Percentiles rank a stretch among this genome's conserved stretches.
Conservation (phyloP, 2,113 vertebrate species). For the Brevimyrus niger region DNA sequence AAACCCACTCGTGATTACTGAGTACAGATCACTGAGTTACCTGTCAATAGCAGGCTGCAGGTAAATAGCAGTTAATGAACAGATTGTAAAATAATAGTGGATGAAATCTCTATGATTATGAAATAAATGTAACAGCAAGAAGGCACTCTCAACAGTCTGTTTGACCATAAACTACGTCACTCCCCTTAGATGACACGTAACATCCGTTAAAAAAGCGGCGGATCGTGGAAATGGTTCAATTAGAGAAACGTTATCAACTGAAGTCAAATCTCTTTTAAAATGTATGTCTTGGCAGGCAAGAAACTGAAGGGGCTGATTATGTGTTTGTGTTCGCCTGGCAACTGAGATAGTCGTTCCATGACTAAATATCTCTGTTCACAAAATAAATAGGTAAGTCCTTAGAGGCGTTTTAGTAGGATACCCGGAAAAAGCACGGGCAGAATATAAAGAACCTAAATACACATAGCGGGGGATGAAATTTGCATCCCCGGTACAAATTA, state of each 20-base stretch:
- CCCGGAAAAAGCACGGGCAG: background rate
- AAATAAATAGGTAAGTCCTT: background rate
- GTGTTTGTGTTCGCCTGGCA: background rate
- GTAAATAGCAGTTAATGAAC: background rate
- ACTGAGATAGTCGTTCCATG: background rate
- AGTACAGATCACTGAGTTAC: background rate
- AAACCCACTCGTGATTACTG: background rate
- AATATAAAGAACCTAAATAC: background rate
- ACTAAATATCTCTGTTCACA: background rate
- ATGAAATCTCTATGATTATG: background rate
- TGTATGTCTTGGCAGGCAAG: background rate
- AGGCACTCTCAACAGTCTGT: background rate
- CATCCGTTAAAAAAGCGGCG: background rate
- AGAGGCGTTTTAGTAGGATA: background rate
- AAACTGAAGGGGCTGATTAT: background rate
- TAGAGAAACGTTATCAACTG: background rate
- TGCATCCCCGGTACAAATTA: background rate
- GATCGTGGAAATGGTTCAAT: background rate
- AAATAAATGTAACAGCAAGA: background rate
- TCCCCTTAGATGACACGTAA: background rate
- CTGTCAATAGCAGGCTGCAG: background rate
- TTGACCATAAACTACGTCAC: background rate
- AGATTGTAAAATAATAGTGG: background rate
- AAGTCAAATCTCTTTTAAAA: background rate
- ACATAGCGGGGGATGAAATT: background rate